These are phyloP conservation scores for Eristalis tenax DNA, from an alignment of 2,888 invertebrate species.

Conservation along the genomic window DNA sequence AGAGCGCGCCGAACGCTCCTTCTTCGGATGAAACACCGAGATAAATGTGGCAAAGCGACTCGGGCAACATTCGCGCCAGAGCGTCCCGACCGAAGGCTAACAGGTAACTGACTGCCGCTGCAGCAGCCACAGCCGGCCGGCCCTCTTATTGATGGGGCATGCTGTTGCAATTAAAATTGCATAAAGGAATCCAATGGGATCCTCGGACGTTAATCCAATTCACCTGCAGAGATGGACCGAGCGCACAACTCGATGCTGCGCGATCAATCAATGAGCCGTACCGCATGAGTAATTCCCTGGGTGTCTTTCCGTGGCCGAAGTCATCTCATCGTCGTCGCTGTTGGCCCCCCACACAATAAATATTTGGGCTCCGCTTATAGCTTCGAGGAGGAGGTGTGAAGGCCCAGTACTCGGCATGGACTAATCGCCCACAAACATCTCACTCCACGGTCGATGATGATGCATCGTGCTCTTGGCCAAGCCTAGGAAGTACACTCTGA, in stretches of 20 bases:
- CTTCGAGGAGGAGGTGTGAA: conserved; percentile 70
- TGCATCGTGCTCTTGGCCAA: conserved; percentile 52
- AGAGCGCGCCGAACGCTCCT: conserved; percentile 40
- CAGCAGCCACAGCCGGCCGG: not conserved
- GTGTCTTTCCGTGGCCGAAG: not conserved
- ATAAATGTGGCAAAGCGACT: conserved; percentile 60
- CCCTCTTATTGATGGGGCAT: conserved; percentile 59
- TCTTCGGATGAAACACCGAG: conserved; percentile 30
- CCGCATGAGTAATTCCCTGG: conserved; percentile 14
- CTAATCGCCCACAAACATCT: conserved; percentile 70
- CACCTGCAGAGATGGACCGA: conserved; percentile 63
- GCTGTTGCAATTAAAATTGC: conserved; percentile 65
- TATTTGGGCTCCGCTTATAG: conserved; percentile 64
- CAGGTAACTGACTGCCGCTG: conserved; percentile 35
- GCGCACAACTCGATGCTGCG: conserved; percentile 15
- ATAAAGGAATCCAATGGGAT: conserved; percentile 55
- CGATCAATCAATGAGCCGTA: conserved; percentile 55
- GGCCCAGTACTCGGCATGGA: conserved; percentile 35
- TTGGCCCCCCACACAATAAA: conserved; percentile 48
- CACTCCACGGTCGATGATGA: conserved; percentile 40
- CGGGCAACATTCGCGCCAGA: conserved; percentile 42
- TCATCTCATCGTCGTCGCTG: not conserved
- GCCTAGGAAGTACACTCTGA: conserved; percentile 44
- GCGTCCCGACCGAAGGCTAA: conserved; percentile 28
- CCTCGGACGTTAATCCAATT: conserved; percentile 52